Evolutionary conservation across 2,888 invertebrate species (phyloP).

Genomic region (Melikaiella ostensackeni): DNA sequence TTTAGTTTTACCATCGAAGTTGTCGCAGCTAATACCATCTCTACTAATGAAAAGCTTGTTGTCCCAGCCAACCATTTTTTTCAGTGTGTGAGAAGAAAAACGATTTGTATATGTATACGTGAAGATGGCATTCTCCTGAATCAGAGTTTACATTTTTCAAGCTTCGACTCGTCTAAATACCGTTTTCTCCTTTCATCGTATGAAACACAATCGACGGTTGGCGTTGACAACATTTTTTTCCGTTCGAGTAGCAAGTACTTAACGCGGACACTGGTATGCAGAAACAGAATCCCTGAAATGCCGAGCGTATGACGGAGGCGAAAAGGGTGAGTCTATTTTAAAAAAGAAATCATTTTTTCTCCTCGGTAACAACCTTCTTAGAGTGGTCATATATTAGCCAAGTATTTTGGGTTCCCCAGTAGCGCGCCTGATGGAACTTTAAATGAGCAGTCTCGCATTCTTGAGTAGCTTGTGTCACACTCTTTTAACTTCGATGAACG

Average conservation of each 20-base stretch:
- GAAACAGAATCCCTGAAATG: slow-evolving; percentile 37
- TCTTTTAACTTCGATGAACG: slow-evolving; percentile 48
- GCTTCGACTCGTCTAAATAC: slow-evolving; percentile 15
- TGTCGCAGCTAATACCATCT: too few species aligned
- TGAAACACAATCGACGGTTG: slow-evolving; percentile 20
- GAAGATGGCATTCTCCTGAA: slow-evolving; percentile 12
- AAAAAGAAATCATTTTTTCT: slow-evolving; percentile 53
- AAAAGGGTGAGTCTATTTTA: slow-evolving; percentile 43
- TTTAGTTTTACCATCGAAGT: too few species aligned
- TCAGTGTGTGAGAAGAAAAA: neutral
- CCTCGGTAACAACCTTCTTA: slow-evolving; percentile 60
- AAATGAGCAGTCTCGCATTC: slow-evolving; percentile 53
- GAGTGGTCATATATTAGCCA: slow-evolving; percentile 60
- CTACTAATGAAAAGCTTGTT: too few species aligned
- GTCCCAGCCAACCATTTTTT: too few species aligned
- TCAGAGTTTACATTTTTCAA: slow-evolving; percentile 23
- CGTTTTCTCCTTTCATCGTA: slow-evolving; percentile 33
- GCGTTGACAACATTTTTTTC: slow-evolving; percentile 35
- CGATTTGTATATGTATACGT: neutral
- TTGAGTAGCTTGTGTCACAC: slow-evolving; percentile 47
- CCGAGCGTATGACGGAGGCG: slow-evolving; percentile 24
- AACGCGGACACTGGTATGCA: slow-evolving; percentile 31
- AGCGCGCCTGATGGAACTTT: slow-evolving; percentile 48
- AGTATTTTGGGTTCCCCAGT: slow-evolving; percentile 61
- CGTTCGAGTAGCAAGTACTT: slow-evolving; percentile 25